These are phyloP conservation scores for Loris lydekkerianus DNA, from an alignment of 2,797 vertebrate genomes.

Conservation along the genomic window DNA sequence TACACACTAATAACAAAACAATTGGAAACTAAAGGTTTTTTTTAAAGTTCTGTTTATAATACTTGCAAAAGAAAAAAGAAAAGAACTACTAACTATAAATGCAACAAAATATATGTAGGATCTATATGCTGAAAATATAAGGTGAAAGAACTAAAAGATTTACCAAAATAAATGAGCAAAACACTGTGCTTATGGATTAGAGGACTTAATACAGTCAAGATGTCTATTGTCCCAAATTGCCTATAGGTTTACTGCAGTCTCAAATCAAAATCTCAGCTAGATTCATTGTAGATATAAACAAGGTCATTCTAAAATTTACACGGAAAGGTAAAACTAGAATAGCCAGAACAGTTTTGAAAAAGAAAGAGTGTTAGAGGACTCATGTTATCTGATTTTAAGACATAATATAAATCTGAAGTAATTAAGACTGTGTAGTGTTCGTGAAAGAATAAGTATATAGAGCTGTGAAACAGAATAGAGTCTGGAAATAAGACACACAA, in stretches of 20 bases:
- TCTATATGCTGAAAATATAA: background rate
- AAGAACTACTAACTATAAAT: background rate
- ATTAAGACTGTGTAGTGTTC: background rate
- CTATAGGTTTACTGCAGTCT: background rate
- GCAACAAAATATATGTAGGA: background rate
- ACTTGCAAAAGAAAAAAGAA: background rate
- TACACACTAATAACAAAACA: background rate
- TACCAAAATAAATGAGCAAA: background rate
- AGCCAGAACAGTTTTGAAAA: background rate
- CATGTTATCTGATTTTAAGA: background rate
- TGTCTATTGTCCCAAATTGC: background rate
- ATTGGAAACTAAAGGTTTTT: background rate
- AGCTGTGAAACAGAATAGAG: background rate
- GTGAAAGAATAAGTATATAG: background rate
- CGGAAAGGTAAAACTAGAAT: background rate
- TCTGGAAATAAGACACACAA: background rate
- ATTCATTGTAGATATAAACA: background rate
- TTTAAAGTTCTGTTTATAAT: background rate
- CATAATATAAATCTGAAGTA: background rate
- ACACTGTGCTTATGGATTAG: background rate
- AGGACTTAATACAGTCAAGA: background rate
- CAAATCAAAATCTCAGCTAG: background rate
- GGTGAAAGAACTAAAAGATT: background rate
- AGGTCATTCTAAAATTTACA: constrained; percentile 1
- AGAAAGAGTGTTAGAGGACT: background rate